These are phyloP conservation scores for Kryptolebias ocellatus DNA, from an alignment of 2,797 vertebrate genomes.

Conservation along the genomic window DNA sequence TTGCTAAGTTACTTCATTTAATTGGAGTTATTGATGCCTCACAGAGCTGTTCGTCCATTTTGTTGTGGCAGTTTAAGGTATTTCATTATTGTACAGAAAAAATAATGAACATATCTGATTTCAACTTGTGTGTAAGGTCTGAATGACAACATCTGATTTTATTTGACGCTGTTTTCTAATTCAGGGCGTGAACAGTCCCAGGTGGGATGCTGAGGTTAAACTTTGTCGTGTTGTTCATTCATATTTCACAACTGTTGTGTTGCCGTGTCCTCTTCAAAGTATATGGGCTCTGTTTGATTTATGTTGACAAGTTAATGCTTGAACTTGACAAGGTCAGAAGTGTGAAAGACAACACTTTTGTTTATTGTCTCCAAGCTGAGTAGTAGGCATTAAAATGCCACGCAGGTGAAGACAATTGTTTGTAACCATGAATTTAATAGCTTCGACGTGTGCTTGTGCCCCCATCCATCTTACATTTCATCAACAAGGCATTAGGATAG, in stretches of 20 bases:
- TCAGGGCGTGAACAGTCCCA: too few species aligned
- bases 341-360: slow-evolving; percentile 25
- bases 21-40: too few species aligned
- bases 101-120: too few species aligned
- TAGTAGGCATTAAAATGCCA: slow-evolving; percentile 25
- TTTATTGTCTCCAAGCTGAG: slow-evolving; percentile 33
- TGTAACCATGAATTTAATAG: slow-evolving; percentile 15
- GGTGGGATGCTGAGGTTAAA: background rate
- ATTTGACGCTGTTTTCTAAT: background rate
- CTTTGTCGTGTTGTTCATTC: background rate
- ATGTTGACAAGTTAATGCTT: slow-evolving; percentile 6
- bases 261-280: slow-evolving; percentile 3
- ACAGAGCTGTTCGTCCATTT: too few species aligned
- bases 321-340: slow-evolving; percentile 7
- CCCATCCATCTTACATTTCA: slow-evolving; percentile 20
- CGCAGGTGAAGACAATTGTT: background rate
- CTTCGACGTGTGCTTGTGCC: background rate
- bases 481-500: slow-evolving; percentile 7
- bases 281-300: slow-evolving; percentile 19
- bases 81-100: too few species aligned
- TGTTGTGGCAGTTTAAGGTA: too few species aligned
- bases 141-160: too few species aligned
- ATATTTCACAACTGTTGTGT: slow-evolving; percentile 17
- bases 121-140: too few species aligned
- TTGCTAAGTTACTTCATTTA: too few species aligned